A percentile compares a stretch with the other conserved stretches of the same genome.
These are phyloP conservation scores for Aix galericulata DNA, from an alignment of 2,113 vertebrate genomes.

Conservation along the genomic window DNA sequence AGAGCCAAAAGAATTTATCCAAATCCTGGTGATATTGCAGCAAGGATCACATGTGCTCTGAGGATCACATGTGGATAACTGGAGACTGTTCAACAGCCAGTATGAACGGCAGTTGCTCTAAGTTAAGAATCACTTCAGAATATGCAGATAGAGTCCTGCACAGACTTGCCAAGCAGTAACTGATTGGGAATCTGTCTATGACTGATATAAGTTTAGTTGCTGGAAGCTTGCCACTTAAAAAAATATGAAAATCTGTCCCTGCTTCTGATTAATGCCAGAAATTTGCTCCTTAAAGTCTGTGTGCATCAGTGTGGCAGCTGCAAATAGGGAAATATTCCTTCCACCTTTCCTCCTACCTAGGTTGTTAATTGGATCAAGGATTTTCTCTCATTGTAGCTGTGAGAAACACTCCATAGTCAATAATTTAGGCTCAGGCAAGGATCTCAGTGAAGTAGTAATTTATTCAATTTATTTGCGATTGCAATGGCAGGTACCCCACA, in stretches of 20 bases:
- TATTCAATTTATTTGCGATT: too few relatives aligned
- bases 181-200: not conserved
- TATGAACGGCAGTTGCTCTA: not conserved
- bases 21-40: not conserved
- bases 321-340: not conserved
- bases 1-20: not conserved
- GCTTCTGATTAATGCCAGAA: not conserved
- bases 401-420: too few relatives aligned
- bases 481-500: too few relatives aligned
- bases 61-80: not conserved
- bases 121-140: not conserved
- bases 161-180: not conserved
- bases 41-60: not conserved
- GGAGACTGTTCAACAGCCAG: not conserved
- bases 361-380: not conserved
- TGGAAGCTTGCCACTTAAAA: not conserved
- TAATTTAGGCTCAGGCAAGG: too few relatives aligned
- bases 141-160: not conserved
- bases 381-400: not conserved
- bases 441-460: too few relatives aligned
- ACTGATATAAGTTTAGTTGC: not conserved
- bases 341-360: not conserved
- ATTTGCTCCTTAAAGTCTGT: not conserved
- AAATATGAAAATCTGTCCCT: not conserved
- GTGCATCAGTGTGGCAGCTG: not conserved